Percentiles rank a stretch among this genome's conserved stretches.
These are phyloP conservation scores for Melanaphis sacchari DNA, from an alignment of 1,140 invertebrate genomes.

Conservation along the genomic window DNA sequence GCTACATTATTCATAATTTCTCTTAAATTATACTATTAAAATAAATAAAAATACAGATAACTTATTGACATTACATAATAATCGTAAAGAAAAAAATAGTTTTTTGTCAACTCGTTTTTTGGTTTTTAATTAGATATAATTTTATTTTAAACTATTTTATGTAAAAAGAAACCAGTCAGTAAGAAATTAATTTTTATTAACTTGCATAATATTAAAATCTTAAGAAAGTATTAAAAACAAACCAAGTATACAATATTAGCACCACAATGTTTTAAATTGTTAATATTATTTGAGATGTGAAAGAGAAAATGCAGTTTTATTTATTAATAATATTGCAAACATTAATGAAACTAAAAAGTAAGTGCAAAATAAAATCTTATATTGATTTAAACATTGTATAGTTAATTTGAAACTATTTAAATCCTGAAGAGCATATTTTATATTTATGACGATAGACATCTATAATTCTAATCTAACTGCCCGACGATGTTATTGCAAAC, in stretches of 20 bases:
- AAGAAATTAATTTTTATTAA: background rate
- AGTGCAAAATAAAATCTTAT: background rate
- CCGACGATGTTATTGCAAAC: background rate
- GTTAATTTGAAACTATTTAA: background rate
- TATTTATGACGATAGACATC: background rate
- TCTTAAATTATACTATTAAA: background rate
- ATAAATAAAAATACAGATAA: background rate
- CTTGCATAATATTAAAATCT: background rate
- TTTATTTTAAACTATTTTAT: background rate
- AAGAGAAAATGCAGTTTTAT: constrained; percentile 21
- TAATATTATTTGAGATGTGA: background rate
- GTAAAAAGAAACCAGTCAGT: background rate
- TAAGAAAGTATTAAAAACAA: background rate
- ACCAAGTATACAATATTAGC: background rate
- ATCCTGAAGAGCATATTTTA: background rate
- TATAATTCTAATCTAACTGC: background rate
- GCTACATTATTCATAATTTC: background rate
- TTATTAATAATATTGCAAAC: background rate
- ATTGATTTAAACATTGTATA: background rate
- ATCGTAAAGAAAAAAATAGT: background rate
- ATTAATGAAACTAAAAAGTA: background rate
- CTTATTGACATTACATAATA: background rate
- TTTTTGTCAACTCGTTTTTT: background rate
- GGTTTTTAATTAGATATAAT: background rate
- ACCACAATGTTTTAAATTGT: background rate